phyloP scores from a whole-genome alignment of 2,797 vertebrate genomes.

The Scolopax bukidnonensis region DNA sequence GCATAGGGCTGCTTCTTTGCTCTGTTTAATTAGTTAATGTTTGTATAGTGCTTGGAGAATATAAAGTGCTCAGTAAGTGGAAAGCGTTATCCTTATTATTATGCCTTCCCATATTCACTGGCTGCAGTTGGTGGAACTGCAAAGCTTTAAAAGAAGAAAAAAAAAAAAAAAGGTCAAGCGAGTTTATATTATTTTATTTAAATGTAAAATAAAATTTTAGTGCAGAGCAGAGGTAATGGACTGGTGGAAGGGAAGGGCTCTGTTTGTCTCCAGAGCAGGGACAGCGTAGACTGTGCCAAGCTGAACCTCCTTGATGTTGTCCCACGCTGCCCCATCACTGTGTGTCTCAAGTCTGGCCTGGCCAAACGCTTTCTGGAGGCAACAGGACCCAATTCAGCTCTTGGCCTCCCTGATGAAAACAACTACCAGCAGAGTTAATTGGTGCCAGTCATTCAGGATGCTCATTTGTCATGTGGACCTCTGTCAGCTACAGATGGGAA shows the following conservation, averaged over 20 bases:
- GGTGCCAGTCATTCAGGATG: background rate
- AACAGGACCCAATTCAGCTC: background rate
- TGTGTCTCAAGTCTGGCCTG: background rate
- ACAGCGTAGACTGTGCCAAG: rapidly evolving
- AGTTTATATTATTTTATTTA: constrained; percentile 48
- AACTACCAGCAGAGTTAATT: rapidly evolving
- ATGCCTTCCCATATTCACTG: constrained; percentile 39
- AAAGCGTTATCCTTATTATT: constrained; percentile 54
- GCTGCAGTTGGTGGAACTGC: background rate
- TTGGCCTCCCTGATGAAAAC: background rate
- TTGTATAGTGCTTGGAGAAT: constrained; percentile 65
- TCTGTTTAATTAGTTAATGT: constrained; percentile 68
- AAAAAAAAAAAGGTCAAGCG: constrained; percentile 20
- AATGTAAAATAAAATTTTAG: constrained; percentile 30
- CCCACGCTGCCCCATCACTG: background rate
- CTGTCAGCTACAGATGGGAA: background rate
- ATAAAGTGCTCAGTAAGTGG: constrained; percentile 62
- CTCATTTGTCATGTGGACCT: background rate
- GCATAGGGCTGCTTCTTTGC: constrained; percentile 43
- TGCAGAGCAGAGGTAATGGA: background rate
- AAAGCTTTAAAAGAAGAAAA: constrained; percentile 27
- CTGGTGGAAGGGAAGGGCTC: background rate
- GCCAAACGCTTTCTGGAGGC: background rate
- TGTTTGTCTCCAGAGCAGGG: background rate
- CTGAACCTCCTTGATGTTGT: background rate